A percentile compares a stretch with the other conserved stretches of the same genome.
phyloP scores from a whole-genome alignment of 2,797 vertebrate species.

The Diglossa cyanea region DNA sequence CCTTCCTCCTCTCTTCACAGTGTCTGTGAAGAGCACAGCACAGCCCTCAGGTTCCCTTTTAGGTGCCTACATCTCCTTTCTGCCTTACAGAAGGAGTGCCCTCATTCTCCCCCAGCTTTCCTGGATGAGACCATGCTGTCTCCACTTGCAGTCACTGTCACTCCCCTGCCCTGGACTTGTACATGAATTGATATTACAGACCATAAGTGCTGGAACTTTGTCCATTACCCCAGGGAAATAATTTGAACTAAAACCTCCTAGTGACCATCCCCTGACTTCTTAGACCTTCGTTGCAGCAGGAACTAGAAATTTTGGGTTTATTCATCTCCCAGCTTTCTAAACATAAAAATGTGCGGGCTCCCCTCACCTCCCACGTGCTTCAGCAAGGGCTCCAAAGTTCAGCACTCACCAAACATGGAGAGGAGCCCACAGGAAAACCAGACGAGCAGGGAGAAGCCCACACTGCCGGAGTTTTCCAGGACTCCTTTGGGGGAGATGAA shows the following conservation, averaged over 20 bases:
- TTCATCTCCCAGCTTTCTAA: background rate
- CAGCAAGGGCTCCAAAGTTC: background rate
- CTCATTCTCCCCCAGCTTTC: background rate
- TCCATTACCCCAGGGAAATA: rapidly evolving
- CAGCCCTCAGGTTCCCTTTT: background rate
- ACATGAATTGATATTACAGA: background rate
- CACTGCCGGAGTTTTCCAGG: conserved; percentile 83
- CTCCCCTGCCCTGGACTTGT: background rate
- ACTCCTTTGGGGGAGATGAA: conserved; percentile 90
- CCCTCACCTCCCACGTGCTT: background rate
- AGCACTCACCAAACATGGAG: conserved; percentile 83
- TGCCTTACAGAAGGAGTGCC: background rate
- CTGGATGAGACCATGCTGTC: background rate
- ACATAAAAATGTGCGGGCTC: background rate
- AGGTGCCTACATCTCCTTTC: background rate
- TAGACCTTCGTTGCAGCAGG: background rate
- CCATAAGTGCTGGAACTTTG: background rate
- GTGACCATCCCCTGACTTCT: background rate
- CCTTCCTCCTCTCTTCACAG: background rate
- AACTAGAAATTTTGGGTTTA: background rate
- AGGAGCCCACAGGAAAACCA: conserved; percentile 84
- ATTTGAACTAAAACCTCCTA: background rate
- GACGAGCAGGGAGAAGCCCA: conserved; percentile 83
- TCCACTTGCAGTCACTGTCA: background rate
- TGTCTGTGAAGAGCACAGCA: background rate